Evolutionary conservation across 2,888 invertebrate genomes (phyloP).

Genomic region (Chirona hameri): DNA sequence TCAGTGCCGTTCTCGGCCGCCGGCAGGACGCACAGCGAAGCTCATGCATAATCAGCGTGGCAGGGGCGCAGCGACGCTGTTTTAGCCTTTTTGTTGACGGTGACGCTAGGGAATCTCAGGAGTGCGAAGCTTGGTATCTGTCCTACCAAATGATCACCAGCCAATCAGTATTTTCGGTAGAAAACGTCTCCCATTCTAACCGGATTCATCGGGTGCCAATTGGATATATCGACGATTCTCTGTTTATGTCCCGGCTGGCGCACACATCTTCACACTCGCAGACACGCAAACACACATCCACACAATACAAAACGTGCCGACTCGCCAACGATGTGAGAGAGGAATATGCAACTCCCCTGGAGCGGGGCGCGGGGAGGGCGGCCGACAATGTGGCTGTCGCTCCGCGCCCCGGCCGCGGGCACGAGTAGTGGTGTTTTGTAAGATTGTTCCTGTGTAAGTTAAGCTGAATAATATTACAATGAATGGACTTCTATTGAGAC

Average conservation of each 20-base stretch:
- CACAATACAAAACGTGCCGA: not conserved
- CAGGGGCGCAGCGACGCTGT: not conserved
- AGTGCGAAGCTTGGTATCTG: not conserved
- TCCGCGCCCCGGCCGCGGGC: not conserved
- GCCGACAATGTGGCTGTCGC: not conserved
- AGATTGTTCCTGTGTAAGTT: conserved; percentile 28
- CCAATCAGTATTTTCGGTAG: conserved; percentile 3
- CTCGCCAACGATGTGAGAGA: not conserved
- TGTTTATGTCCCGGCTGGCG: too few species aligned
- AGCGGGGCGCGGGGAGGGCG: not conserved
- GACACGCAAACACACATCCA: not conserved
- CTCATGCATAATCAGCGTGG: not conserved
- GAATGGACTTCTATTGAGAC: conserved; percentile 22
- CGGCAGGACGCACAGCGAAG: not conserved
- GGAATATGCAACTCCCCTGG: not conserved
- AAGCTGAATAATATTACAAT: conserved; percentile 26
- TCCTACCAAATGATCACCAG: not conserved
- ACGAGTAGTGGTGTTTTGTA: conserved; percentile 25
- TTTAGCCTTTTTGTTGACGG: conserved; percentile 24
- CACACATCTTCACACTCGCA: too few species aligned
- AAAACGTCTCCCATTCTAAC: not conserved
- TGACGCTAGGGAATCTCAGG: conserved; percentile 26
- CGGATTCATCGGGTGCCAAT: not conserved
- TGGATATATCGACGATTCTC: too few species aligned
- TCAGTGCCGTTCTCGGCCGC: not conserved